Evolutionary conservation across 2,113 vertebrate genomes (phyloP).

Genomic region (Eonycteris spelaea): DNA sequence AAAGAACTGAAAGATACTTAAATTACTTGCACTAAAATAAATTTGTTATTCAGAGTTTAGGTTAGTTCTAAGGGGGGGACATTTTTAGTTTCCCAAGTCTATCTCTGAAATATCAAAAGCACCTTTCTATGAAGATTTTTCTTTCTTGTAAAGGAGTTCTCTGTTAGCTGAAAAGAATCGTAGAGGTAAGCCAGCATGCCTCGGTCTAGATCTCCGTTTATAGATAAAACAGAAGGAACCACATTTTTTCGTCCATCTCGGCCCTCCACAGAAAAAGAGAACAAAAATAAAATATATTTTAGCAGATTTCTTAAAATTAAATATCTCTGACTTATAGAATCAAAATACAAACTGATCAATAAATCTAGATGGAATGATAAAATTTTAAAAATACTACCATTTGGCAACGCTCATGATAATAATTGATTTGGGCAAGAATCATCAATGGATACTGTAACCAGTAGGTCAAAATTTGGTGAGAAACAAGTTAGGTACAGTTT

Average conservation of each 20-base stretch:
- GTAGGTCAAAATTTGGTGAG: neutral
- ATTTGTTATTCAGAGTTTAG: neutral
- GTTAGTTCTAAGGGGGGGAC: neutral
- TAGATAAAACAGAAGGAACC: slow-evolving; percentile 88
- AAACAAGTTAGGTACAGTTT: neutral
- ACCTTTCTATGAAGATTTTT: slow-evolving; percentile 88
- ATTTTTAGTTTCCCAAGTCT: neutral
- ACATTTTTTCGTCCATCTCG: slow-evolving; percentile 88
- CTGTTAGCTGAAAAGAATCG: slow-evolving; percentile 89
- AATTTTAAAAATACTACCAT: neutral
- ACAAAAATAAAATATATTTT: slow-evolving; percentile 34
- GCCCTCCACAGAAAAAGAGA: slow-evolving; percentile 81
- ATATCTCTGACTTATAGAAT: neutral
- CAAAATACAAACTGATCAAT: neutral
- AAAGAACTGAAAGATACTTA: neutral
- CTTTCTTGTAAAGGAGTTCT: slow-evolving; percentile 84
- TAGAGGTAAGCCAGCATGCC: slow-evolving; percentile 89
- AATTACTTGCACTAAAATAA: neutral
- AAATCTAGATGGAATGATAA: neutral
- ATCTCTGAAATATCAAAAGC: slow-evolving; percentile 15
- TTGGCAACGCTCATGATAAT: neutral
- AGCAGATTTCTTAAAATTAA: neutral
- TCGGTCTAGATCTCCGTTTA: slow-evolving; percentile 88
- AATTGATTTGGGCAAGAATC: neutral
- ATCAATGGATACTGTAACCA: neutral